Evolutionary conservation across 2,888 invertebrate genomes (phyloP), one percentile per base, ranked within the genome.

Genomic region (Blera fallax): DNA sequence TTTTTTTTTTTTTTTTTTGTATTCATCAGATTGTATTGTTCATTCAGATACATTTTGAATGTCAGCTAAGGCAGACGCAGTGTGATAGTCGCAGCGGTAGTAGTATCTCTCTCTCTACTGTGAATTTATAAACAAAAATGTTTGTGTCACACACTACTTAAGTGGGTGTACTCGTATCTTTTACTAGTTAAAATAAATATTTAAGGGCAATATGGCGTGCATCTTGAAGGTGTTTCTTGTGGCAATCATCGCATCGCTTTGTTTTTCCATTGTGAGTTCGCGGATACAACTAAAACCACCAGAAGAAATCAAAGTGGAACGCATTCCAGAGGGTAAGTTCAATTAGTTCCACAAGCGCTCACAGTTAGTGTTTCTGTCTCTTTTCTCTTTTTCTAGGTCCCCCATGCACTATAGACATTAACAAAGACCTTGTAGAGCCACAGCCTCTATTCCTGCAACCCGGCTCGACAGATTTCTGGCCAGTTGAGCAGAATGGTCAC

Each of bases 381-480:
- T 40, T 45, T n/a, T 58, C 24, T 40, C 89, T 14, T 40, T 45
- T n/a, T 58, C 24, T 40, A 89, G 89, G 84, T 4, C 72, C 84
- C 0, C 88, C 89, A 10, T 91, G 91, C 65, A 43, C 43, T 6
- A 56, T 91, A 77, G 88, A 91, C 54, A 65, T 90, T 2, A 89
- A 89, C 74, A 81, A 85, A 45, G 90, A 91, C 72, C 85, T 91
- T 14, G 89, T 89, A 0, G 93, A 93, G 77, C 94, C 94, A 0
- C 95, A 95, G 89, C 94, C 95, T 0, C 92, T 95, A 3, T 93
- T 94, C 87, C 89, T 95, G 1, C 91, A 90, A 52, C 91, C 92
- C 0, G 90, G 92, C 0, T 90, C 91, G 2, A 79, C 87, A 8
- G 70, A 84, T 24, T 91, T 90, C 79, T 90, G 90, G 89, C 87